Conservation (phyloP, 2,888 invertebrate species). For the Phasia obesa region DNA sequence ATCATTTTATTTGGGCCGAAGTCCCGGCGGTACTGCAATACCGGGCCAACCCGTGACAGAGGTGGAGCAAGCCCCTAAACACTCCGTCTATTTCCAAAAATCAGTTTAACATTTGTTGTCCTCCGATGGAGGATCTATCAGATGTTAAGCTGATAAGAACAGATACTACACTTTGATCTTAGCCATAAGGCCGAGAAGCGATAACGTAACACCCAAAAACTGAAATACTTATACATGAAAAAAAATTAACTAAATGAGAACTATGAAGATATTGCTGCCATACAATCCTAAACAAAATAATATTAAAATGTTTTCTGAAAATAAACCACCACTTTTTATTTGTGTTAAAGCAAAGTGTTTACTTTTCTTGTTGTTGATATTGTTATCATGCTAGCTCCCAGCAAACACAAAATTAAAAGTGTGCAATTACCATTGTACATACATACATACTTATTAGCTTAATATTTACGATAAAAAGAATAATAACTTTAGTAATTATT, state of each 20-base stretch:
- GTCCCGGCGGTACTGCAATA: conserved; percentile 52
- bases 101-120: conserved; percentile 66
- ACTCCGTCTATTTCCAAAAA: conserved; percentile 59
- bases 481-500: too few species aligned
- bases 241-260: conserved; percentile 30
- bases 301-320: too few species aligned
- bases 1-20: conserved; percentile 48
- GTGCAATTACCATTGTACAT: too few species aligned
- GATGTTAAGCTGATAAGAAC: conserved; percentile 56
- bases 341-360: too few species aligned
- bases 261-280: neutral
- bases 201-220: conserved; percentile 21
- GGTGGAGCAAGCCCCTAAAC: conserved; percentile 59
- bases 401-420: too few species aligned
- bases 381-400: too few species aligned
- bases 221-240: neutral
- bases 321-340: too few species aligned
- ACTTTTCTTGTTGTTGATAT: too few species aligned
- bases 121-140: conserved; percentile 64
- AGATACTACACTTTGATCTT: conserved; percentile 54
- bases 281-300: neutral
- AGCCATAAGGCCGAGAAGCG: conserved; percentile 63
- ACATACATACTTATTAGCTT: too few species aligned
- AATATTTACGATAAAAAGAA: too few species aligned
- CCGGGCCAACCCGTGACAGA: conserved; percentile 52